These are phyloP conservation scores for Psammodynastes pulverulentus DNA, from an alignment of 2,113 vertebrate species.

Conservation along the genomic window DNA sequence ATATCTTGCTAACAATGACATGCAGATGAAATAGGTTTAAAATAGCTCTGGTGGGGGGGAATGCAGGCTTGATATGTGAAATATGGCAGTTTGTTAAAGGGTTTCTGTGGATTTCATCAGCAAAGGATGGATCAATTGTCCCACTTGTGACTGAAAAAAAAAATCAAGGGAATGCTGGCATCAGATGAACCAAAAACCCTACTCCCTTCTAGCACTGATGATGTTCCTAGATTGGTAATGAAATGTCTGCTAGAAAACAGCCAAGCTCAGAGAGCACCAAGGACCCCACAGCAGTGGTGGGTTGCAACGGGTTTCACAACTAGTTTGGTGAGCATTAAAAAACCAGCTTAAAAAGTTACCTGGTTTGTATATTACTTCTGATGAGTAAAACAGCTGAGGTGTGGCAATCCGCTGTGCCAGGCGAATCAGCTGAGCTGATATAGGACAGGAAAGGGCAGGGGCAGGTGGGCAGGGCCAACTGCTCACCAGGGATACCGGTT, in stretches of 20 bases:
- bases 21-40: background rate
- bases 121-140: background rate
- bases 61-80: background rate
- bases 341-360: too few relatives aligned
- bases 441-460: too few relatives aligned
- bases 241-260: background rate
- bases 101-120: background rate
- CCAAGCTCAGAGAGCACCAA: background rate
- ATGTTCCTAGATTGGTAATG: background rate
- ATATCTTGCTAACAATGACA: background rate
- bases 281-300: background rate
- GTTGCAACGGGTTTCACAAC: too few relatives aligned
- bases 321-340: too few relatives aligned
- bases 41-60: background rate
- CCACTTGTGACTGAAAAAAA: too few relatives aligned
- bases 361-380: too few relatives aligned
- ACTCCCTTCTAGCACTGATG: background rate
- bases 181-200: background rate
- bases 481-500: too few relatives aligned
- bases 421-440: too few relatives aligned
- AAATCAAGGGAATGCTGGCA: background rate
- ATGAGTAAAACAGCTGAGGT: too few relatives aligned
- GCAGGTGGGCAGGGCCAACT: too few relatives aligned
- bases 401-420: too few relatives aligned
- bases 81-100: background rate